Conservation (phyloP, 2,888 invertebrate genomes). For the Seladonia tumulorum region DNA sequence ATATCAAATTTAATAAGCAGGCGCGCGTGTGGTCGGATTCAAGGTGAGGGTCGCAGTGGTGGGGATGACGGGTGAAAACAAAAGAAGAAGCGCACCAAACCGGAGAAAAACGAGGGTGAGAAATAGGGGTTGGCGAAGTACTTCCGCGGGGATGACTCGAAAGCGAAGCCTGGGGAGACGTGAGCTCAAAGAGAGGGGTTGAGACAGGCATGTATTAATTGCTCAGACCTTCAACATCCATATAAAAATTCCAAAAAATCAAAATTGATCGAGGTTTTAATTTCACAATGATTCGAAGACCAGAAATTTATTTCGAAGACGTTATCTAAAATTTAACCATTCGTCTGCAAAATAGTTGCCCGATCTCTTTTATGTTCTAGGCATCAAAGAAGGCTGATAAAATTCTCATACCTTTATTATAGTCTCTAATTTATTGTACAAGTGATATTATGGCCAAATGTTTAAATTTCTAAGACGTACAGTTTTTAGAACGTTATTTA, state of each 20-base stretch:
- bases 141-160: neutral
- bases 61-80: neutral
- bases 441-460: too few species aligned
- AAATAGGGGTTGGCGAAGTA: neutral
- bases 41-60: neutral
- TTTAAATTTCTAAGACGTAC: too few species aligned
- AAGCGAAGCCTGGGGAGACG: neutral
- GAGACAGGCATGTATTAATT: neutral
- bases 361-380: too few species aligned
- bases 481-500: too few species aligned
- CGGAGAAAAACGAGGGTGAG: neutral
- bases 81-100: neutral
- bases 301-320: too few species aligned
- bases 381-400: too few species aligned
- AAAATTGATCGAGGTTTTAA: neutral
- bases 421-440: too few species aligned
- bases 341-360: too few species aligned
- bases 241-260: neutral
- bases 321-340: too few species aligned
- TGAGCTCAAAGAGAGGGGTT: neutral
- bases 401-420: too few species aligned
- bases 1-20: conserved; percentile 48
- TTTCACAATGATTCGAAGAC: too few species aligned
- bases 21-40: conserved; percentile 24
- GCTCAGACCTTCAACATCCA: neutral